Conservation (phyloP, 2,113 vertebrate genomes). For the Ciconia boyciana region DNA sequence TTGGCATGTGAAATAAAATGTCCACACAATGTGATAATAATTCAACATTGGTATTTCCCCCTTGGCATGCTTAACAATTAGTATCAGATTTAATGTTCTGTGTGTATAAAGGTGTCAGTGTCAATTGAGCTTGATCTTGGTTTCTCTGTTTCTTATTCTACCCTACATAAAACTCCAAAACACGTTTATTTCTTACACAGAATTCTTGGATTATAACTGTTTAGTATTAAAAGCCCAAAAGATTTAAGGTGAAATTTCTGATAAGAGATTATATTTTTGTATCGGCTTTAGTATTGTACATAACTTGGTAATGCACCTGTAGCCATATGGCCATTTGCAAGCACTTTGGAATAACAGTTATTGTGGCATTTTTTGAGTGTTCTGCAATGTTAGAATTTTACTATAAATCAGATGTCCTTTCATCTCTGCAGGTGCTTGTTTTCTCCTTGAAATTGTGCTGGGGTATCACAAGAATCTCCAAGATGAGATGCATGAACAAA, state of each 20-base stretch:
- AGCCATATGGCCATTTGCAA: not conserved
- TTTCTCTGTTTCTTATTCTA: not conserved
- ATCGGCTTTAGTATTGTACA: not conserved
- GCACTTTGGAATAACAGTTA: not conserved
- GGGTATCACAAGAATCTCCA: not conserved
- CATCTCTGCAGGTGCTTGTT: not conserved
- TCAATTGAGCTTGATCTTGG: not conserved
- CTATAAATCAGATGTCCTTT: not conserved
- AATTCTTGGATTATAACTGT: not conserved
- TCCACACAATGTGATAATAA: not conserved
- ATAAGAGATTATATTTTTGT: not conserved
- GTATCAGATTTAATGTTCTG: not conserved
- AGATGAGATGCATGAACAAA: not conserved
- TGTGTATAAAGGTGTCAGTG: not conserved
- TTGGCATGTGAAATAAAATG: constrained; percentile 20
- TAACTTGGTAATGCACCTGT: not conserved
- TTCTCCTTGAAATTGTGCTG: not conserved
- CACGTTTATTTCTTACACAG: not conserved
- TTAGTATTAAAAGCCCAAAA: not conserved
- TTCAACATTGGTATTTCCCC: not conserved
- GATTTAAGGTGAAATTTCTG: not conserved
- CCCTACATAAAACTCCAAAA: not conserved
- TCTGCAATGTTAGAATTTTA: not conserved
- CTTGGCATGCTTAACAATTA: not conserved
- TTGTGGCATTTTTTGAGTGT: not conserved